Conservation (phyloP, 2,113 vertebrate genomes). For the Bubalus kerabau region DNA sequence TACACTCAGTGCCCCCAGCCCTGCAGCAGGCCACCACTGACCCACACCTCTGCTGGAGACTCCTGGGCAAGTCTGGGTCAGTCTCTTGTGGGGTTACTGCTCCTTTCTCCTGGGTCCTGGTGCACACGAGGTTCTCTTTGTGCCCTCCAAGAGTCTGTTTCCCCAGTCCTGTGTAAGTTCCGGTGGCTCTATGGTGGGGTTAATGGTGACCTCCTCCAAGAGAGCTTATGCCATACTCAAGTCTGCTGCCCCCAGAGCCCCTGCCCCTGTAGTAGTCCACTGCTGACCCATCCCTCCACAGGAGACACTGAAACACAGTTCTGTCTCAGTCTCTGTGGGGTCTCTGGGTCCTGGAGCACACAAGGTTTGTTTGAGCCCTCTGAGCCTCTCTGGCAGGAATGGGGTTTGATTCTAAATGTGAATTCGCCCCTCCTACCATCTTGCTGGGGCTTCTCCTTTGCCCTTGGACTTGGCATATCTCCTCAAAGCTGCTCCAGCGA, state of each 20-base stretch:
- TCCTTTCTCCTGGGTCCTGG: neutral
- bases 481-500: accelerated
- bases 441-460: neutral
- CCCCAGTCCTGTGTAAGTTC: neutral
- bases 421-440: neutral
- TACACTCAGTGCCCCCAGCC: neutral
- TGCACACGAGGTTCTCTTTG: neutral
- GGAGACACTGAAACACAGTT: neutral
- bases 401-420: neutral
- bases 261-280: neutral
- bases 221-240: neutral
- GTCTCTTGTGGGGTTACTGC: neutral
- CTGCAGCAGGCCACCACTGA: neutral
- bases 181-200: neutral
- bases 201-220: neutral
- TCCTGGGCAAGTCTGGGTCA: neutral
- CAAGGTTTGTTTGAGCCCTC: neutral
- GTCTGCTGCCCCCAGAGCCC: neutral
- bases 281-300: neutral
- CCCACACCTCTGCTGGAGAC: neutral
- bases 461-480: neutral
- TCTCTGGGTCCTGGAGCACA: neutral
- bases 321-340: neutral
- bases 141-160: neutral
- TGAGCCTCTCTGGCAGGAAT: neutral